Evolutionary conservation across 1,140 invertebrate species (phyloP).

Genomic region (Drosophila rhopaloa): DNA sequence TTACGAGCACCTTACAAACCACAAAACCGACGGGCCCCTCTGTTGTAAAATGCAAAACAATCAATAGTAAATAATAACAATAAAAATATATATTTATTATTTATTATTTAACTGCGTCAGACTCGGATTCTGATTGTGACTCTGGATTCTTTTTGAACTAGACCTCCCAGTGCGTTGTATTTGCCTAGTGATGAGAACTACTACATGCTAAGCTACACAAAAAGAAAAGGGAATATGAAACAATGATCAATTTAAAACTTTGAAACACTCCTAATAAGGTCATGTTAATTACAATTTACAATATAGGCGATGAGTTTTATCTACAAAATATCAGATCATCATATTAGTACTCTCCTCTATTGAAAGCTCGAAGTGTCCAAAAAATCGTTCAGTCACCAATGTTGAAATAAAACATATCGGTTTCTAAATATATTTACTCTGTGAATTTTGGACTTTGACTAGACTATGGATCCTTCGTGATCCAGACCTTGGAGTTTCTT

Average conservation of each 20-base stretch:
- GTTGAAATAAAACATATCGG: too few species aligned
- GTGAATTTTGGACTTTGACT: not conserved
- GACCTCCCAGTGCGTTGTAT: slow-evolving; percentile 10
- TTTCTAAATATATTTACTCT: too few species aligned
- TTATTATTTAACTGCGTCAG: slow-evolving; percentile 18
- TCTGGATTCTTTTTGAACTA: slow-evolving; percentile 8
- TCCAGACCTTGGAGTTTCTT: not conserved
- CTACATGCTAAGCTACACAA: not conserved
- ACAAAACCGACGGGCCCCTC: slow-evolving; percentile 27
- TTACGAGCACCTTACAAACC: slow-evolving; percentile 7
- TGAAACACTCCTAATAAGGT: too few species aligned
- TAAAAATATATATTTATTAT: slow-evolving; percentile 5
- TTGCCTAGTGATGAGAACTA: not conserved
- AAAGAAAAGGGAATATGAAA: not conserved
- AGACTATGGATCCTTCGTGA: not conserved
- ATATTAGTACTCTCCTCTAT: too few species aligned
- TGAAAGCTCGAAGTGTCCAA: too few species aligned
- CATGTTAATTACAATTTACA: too few species aligned
- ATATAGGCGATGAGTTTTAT: too few species aligned
- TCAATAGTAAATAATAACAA: slow-evolving; percentile 28
- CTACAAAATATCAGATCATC: too few species aligned
- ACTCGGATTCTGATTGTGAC: not conserved
- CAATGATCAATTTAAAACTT: too few species aligned
- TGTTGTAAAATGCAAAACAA: slow-evolving; percentile 14
- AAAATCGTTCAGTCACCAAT: too few species aligned